These are phyloP conservation scores for Tenodera sinensis DNA, from an alignment of 2,888 invertebrate species.

Conservation along the genomic window DNA sequence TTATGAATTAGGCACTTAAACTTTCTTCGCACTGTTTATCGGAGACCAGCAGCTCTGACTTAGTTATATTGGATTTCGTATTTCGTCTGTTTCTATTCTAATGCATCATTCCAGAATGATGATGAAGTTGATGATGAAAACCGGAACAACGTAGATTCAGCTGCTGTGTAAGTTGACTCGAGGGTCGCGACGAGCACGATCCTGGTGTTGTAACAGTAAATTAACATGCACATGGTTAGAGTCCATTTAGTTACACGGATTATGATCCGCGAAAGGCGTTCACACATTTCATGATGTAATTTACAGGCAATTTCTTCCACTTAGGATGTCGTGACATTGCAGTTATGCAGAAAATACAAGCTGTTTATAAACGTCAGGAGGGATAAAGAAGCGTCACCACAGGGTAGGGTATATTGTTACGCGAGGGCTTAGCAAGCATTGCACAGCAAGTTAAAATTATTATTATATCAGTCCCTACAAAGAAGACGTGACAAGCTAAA, in stretches of 20 bases:
- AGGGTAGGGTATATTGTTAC: neutral
- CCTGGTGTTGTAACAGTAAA: neutral
- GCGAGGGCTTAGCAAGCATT: neutral
- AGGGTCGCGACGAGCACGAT: neutral
- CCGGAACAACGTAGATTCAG: neutral
- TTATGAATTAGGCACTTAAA: too few species aligned
- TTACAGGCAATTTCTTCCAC: neutral
- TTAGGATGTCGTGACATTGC: neutral
- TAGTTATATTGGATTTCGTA: too few species aligned
- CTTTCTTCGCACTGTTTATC: too few species aligned
- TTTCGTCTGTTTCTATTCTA: too few species aligned
- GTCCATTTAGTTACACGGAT: neutral
- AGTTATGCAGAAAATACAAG: neutral
- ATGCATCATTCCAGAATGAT: too few species aligned
- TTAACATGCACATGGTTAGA: neutral
- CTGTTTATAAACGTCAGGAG: neutral
- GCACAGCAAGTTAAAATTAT: neutral
- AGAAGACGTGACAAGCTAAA: neutral
- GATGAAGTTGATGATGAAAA: neutral
- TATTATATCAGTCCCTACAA: neutral
- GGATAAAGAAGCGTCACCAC: neutral
- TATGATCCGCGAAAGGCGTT: neutral
- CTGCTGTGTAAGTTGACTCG: neutral
- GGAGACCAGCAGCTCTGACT: too few species aligned
- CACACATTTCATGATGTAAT: neutral